Conservation (phyloP, 2,888 invertebrate species). For the Acleris literana region DNA sequence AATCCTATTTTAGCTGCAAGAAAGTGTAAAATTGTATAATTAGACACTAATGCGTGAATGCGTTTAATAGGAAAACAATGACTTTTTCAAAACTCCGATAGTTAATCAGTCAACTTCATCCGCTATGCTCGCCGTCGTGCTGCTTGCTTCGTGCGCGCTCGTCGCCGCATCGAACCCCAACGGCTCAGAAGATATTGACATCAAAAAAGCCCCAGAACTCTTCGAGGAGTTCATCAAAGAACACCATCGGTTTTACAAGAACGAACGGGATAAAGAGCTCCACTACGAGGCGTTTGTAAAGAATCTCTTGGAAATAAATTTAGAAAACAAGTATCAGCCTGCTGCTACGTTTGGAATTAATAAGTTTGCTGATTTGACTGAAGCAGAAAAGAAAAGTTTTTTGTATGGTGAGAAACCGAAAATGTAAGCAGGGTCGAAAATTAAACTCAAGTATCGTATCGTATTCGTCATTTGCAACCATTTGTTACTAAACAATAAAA, state of each 20-base stretch:
- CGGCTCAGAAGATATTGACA: not conserved
- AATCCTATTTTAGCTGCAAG: too few species aligned
- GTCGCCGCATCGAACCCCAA: not conserved
- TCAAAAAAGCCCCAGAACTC: not conserved
- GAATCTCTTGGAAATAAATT: not conserved
- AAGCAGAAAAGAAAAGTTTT: not conserved
- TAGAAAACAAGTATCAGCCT: too few species aligned
- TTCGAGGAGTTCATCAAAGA: not conserved
- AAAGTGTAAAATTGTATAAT: too few species aligned
- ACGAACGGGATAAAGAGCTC: not conserved
- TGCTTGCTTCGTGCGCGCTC: not conserved
- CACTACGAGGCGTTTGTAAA: not conserved
- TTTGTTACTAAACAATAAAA: too few species aligned
- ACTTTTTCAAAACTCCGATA: too few species aligned
- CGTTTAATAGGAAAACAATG: too few species aligned
- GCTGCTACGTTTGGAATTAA: not conserved
- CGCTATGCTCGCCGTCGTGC: not conserved
- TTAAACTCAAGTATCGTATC: too few species aligned
- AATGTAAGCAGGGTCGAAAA: too few species aligned
- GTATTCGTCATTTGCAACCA: too few species aligned
- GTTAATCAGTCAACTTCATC: not conserved
- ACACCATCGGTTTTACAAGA: not conserved
- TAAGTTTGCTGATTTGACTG: not conserved
- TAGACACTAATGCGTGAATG: too few species aligned
- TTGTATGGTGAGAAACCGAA: too few species aligned